These are phyloP conservation scores for Amblyjoppa fuscipennis DNA, from an alignment of 2,888 invertebrate species.

Conservation along the genomic window DNA sequence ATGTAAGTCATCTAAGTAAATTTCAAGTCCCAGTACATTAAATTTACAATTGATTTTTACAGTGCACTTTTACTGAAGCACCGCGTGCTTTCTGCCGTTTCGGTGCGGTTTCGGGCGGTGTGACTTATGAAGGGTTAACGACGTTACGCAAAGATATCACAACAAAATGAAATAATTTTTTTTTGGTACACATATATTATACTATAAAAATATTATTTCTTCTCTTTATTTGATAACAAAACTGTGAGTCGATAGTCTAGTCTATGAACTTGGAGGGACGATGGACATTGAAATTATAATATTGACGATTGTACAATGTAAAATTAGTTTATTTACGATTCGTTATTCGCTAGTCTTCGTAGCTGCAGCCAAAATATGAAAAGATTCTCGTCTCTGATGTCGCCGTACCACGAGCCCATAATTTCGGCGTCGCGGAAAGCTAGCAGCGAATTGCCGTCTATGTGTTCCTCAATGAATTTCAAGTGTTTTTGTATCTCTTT, in stretches of 20 bases:
- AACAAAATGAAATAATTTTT: background rate
- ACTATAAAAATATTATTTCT: constrained; percentile 4
- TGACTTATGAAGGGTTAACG: no score
- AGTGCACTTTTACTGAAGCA: no score
- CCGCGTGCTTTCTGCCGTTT: no score
- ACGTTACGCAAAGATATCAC: background rate
- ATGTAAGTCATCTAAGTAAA: no score
- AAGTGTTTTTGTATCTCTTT: constrained; percentile 50
- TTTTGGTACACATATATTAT: background rate
- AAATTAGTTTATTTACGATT: background rate
- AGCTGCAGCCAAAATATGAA: constrained; percentile 64
- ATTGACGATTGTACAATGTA: background rate
- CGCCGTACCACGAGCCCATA: constrained; percentile 63
- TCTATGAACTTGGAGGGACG: background rate
- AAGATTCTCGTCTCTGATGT: constrained; percentile 65
- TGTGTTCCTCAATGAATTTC: constrained; percentile 58
- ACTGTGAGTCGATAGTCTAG: background rate
- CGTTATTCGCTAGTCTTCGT: constrained; percentile 43
- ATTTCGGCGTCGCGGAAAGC: constrained; percentile 51
- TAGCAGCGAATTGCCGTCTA: constrained; percentile 39
- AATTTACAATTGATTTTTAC: no score
- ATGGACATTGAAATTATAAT: background rate
- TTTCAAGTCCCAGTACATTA: no score
- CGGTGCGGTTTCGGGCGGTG: no score
- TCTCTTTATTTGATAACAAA: background rate